Evolutionary conservation across 1,140 invertebrate genomes (phyloP).

Genomic region (Kradibia gibbosae): DNA sequence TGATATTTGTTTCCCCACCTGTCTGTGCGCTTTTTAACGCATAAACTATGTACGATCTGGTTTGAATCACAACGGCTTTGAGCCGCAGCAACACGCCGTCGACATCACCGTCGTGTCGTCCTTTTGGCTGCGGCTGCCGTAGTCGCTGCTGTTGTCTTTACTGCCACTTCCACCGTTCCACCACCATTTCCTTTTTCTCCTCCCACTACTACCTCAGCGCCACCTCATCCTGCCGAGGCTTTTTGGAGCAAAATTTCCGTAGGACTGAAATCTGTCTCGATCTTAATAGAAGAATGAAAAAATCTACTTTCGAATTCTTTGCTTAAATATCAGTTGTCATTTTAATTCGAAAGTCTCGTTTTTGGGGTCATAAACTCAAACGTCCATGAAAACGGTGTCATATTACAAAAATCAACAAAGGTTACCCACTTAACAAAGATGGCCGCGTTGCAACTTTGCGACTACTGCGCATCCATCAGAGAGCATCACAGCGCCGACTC

Average conservation of each 20-base stretch:
- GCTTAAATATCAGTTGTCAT: no score
- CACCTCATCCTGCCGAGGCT: background rate
- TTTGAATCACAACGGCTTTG: background rate
- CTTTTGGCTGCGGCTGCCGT: background rate
- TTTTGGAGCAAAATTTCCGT: background rate
- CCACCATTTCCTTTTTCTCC: background rate
- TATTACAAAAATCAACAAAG: conserved; percentile 73
- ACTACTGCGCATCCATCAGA: conserved; percentile 54
- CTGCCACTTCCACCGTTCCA: background rate
- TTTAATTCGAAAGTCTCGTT: background rate
- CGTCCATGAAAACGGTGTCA: conserved; percentile 64
- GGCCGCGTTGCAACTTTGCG: conserved; percentile 59
- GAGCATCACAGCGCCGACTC: conserved; percentile 48
- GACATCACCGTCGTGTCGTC: conserved; percentile 2
- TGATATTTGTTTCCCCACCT: no score
- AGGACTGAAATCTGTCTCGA: background rate
- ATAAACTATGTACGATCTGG: background rate
- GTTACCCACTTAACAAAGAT: conserved; percentile 72
- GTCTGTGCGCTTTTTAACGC: no score
- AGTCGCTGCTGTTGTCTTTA: background rate
- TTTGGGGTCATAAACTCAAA: conserved; percentile 49
- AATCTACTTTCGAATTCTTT: background rate
- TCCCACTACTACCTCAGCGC: background rate
- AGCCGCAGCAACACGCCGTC: background rate
- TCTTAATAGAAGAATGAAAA: background rate